Base-by-base conservation (phyloP, 2,113 vertebrate genomes). In the Hirundichthys speculiger region DNA sequence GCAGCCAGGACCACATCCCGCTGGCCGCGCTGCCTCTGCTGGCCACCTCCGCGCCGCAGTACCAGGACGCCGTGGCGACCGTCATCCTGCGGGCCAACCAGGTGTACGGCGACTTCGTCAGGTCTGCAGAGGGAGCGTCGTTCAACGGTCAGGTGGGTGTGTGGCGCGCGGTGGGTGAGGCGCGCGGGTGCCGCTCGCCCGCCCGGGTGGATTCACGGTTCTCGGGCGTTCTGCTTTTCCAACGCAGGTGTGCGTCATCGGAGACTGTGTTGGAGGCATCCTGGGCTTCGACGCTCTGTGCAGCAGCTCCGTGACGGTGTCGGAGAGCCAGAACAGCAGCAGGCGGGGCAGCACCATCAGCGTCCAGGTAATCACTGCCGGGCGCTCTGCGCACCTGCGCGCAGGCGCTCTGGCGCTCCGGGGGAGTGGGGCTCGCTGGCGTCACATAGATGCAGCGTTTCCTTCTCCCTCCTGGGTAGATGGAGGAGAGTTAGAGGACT, bases 1-100 rank as follows among this genome's bases (percentile, higher is more conserved):
- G 93, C 92, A 99, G 96, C 65, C 96, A 98, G 92, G 98, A 99
- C 80, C 98, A 99, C 92, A 96, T 98, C 73, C 97, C 97, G 0
- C 93, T 98, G 13, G 98, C 96, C 0, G 97, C 97, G 0, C 94
- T 99, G 59, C 98, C 97, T 15, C 92, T 99, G 16, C 63, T 99
- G 79, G 98, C 97, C 6, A 98, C 97, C 0, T 97, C 98, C 0
- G 95, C 96, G 0, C 96, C 97, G 0, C 96, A 96, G 90, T 99
- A 99, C 90, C 96, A 99, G 58, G 98, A 99, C 67, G 96, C 96
- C 0, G 94, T 99, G 13, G 95, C 97, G 13, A 89, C 93, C 0
- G 97, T 99, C 77, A 98, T 99, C 51, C 61, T 95, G 66, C 89
- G 97, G 71, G 96, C 97, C 91, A 99, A 99, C 87, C 96, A 98